These are phyloP conservation scores for Caenorhabditis angaria DNA, from an alignment of 2,888 invertebrate species.

Conservation along the genomic window DNA sequence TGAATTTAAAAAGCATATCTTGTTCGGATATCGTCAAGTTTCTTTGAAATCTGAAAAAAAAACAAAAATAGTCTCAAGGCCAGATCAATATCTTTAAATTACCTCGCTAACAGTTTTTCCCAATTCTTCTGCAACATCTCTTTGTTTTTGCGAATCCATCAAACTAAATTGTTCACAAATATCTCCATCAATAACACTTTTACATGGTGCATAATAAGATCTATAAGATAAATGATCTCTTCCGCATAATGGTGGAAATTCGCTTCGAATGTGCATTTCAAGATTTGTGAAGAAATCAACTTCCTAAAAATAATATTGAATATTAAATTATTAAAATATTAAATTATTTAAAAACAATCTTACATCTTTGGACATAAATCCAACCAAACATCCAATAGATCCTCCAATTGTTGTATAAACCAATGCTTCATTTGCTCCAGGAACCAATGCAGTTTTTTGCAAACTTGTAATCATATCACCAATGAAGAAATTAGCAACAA, in stretches of 20 bases:
- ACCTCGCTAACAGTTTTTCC: conserved; percentile 93
- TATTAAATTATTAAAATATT: not conserved
- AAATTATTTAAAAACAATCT: conserved; percentile 17
- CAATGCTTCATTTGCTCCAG: conserved; percentile 91
- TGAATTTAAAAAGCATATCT: conserved; percentile 97
- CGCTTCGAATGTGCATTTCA: conserved; percentile 99
- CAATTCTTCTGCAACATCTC: conserved; percentile 90
- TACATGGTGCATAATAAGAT: conserved; percentile 95
- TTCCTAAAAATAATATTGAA: conserved; percentile 77
- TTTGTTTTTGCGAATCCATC: conserved; percentile 90
- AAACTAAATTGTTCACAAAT: conserved; percentile 98
- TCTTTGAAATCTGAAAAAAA: conserved; percentile 82
- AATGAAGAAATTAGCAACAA: conserved; percentile 90
- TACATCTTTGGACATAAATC: conserved; percentile 86
- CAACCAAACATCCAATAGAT: conserved; percentile 88
- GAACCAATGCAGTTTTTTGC: conserved; percentile 88
- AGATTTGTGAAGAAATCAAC: conserved; percentile 98
- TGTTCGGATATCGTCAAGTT: conserved; percentile 96
- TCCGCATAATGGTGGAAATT: conserved; percentile 93
- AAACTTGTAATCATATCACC: conserved; percentile 95
- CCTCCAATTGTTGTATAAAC: conserved; percentile 96
- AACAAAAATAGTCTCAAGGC: not conserved
- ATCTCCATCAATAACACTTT: conserved; percentile 98
- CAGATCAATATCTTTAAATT: conserved; percentile 3
- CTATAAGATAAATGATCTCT: conserved; percentile 95